Evolutionary conservation across 1,140 invertebrate genomes (phyloP), one percentile per base, ranked within the genome.

Genomic region (Papilio machaon): DNA sequence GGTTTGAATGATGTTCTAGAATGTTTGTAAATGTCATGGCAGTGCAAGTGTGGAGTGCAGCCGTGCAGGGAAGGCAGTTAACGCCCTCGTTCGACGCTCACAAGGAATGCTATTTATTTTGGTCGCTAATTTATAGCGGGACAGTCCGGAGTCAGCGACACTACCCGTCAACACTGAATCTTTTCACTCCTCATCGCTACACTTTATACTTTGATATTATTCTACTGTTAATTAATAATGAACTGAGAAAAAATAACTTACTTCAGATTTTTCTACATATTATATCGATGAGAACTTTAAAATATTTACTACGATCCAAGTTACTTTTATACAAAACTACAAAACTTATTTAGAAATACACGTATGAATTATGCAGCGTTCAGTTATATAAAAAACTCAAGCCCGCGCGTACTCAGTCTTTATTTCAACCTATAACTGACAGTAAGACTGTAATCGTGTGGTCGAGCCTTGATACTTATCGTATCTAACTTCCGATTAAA

Each of bases 101-200:
- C 73, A 54, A 79, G 83, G 82, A 85, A 83, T 84, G 87, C 83
- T 85, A 86, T 85, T 87, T 87, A 87, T 87, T 88, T 87, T 85
- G 81, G 88, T 90, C 85, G 86, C 87, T 87, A 89, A 91, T 88
- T 89, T 89, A 90, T 87, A 86, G 85, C 81, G 81, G 83, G 30
- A 79, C 77, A n/a, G 77, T 58, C n/a, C 58, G 52, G 30, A 76
- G 74, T 70, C 64, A 64, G 54, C 77, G 77, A 79, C 58, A 64
- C 77, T 58, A 2, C 17, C 35, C 58, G 38, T 79, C 54, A 64
- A 64, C 58, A 64, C 54, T 79, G 17, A 64, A 79, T 77, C 75
- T 77, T 54, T 77, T 17, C 43, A 23, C n/a, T 74, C 19, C 46
- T 70, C 64, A 70, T 30, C 23, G 23, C 8, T 23, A 60, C 23